These are phyloP conservation scores for Drepana falcataria DNA, from an alignment of 2,888 invertebrate genomes.

Conservation along the genomic window DNA sequence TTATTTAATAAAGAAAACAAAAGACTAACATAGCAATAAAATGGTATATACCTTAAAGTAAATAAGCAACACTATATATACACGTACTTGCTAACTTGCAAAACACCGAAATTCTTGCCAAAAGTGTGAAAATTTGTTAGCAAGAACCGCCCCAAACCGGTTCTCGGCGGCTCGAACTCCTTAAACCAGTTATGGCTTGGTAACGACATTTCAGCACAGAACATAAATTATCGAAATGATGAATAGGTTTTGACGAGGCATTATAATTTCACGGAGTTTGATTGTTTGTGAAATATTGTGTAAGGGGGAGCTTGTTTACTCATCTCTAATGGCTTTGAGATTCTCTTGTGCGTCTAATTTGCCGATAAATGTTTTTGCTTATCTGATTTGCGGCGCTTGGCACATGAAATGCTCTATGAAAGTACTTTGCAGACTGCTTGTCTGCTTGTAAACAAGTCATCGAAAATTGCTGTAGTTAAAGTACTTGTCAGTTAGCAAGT, in stretches of 20 bases:
- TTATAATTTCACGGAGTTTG: conserved; percentile 14
- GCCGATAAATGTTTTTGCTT: neutral
- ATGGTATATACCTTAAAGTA: too few relatives aligned
- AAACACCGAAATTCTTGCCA: neutral
- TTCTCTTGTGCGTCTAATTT: neutral
- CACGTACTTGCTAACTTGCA: neutral
- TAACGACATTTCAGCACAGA: conserved; percentile 20
- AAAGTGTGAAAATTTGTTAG: conserved; percentile 20
- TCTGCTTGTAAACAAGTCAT: too few relatives aligned
- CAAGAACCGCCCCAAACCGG: conserved; percentile 17
- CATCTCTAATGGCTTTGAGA: conserved; percentile 1
- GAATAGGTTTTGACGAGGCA: conserved; percentile 22
- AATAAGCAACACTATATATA: too few relatives aligned
- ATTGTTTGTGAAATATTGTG: conserved; percentile 16
- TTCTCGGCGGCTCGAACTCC: conserved; percentile 12
- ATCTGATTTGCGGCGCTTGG: too few relatives aligned
- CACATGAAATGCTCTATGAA: too few relatives aligned
- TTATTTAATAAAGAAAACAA: too few relatives aligned
- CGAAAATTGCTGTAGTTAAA: too few relatives aligned
- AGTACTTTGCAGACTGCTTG: too few relatives aligned
- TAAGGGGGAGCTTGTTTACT: conserved; percentile 2
- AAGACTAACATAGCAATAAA: neutral
- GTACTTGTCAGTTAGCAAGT: too few relatives aligned
- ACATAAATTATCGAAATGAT: conserved; percentile 23
- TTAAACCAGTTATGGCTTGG: conserved; percentile 24